Conservation (phyloP, 1,140 invertebrate genomes). For the Holcopasites calliopsidis region DNA sequence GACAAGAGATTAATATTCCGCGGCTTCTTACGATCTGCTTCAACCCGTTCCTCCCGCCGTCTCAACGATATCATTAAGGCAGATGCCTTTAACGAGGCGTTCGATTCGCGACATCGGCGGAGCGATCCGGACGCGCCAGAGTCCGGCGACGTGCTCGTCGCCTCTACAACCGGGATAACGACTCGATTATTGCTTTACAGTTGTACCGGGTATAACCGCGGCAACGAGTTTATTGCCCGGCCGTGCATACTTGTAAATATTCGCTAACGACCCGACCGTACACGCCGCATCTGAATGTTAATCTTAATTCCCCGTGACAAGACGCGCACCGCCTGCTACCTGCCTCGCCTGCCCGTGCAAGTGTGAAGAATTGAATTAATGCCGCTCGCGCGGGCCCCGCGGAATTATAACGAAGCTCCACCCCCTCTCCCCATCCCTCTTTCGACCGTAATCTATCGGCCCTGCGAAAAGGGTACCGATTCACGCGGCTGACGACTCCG, state of each 20-base stretch:
- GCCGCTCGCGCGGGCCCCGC: conserved; percentile 35
- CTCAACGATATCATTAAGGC: too few relatives aligned
- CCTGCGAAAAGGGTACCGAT: not conserved
- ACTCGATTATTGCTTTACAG: conserved; percentile 66
- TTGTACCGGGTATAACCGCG: conserved; percentile 50
- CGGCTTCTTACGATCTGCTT: too few relatives aligned
- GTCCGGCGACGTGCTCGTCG: not conserved
- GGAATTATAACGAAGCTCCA: conserved; percentile 55
- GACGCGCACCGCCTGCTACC: conserved; percentile 56
- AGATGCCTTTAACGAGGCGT: not conserved
- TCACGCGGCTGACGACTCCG: not conserved
- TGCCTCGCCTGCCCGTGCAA: conserved; percentile 54
- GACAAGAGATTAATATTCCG: too few relatives aligned
- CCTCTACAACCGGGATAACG: conserved; percentile 54
- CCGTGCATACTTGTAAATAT: conserved; percentile 63
- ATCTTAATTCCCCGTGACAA: conserved; percentile 66
- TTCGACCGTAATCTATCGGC: not conserved
- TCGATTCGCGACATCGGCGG: not conserved
- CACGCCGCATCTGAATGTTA: conserved; percentile 59
- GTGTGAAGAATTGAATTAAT: conserved; percentile 64
- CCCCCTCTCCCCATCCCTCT: not conserved
- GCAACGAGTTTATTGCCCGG: conserved; percentile 63
- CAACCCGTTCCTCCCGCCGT: too few relatives aligned
- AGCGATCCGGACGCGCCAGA: not conserved
- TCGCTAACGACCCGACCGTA: conserved; percentile 57